Evolutionary conservation across 1,140 invertebrate species (phyloP), one percentile per base, ranked within the genome.

Genomic region (Drosophila triauraria): DNA sequence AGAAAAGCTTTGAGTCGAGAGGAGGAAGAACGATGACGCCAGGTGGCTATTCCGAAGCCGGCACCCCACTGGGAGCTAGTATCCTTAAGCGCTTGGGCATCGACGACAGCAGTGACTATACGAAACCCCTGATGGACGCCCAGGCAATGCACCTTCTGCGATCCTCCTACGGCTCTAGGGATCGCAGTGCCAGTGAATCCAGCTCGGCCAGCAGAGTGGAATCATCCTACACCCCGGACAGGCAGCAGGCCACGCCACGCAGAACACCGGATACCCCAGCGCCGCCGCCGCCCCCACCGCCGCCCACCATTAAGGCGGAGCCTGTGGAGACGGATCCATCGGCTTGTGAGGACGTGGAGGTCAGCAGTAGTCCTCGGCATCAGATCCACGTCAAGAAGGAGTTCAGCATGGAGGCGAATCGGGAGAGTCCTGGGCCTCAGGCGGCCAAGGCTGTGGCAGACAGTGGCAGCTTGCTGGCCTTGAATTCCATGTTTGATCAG

Each of bases 1-100:
- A 99, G 91, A 99, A 99, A 92, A 99, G 98, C 93, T 99, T 99
- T 91, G 98, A 98, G 90, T 97, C 97, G 17, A 94, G 97, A 32
- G 94, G 93, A n/a, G 94, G 94, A 10, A 94, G 70, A 12, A 38
- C 32, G 38, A 71, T 74, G 67, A 53, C 70, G 7, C 68, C 62
- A 2, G 56, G 74, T 0, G 76, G 81, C 4, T 82, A 92, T 4
- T 93, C 94, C 9, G 80, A 90, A 9, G 38, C 93, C 5, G 85
- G 95, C 63, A 96, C 96, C 2, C 96, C 96, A 0, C 95, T 97
- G 81, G 97, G 96, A 27, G 96, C 96, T 9, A 98, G 97, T 91
- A 99, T 98, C 78, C 93, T 98, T 9, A 98, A 98, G 90, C 94
- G 98, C 58, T 93, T 98, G 75, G 98, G 98, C n/a, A 98, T 99